Conservation (phyloP, 2,113 vertebrate genomes). For the Leucopsar rothschildi region DNA sequence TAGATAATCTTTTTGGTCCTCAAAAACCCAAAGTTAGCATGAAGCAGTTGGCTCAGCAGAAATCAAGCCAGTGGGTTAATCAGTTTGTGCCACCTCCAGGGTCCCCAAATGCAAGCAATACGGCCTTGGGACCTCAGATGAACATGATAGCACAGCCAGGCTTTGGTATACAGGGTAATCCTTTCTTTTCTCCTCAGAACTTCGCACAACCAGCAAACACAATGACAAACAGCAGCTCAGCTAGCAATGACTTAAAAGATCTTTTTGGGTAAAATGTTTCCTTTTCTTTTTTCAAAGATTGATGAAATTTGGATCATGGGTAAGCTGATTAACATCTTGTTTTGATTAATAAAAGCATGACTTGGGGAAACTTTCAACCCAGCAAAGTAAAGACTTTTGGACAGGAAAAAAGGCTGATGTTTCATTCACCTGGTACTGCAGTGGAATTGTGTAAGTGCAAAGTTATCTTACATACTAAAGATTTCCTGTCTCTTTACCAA, state of each 20-base stretch:
- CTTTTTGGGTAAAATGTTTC: conserved; percentile 85
- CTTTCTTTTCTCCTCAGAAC: conserved; percentile 96
- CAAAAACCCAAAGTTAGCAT: conserved; percentile 94
- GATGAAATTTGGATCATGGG: conserved; percentile 61
- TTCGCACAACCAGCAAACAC: conserved; percentile 84
- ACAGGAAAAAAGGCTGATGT: conserved; percentile 29
- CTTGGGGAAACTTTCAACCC: conserved; percentile 13
- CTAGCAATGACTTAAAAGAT: conserved; percentile 95
- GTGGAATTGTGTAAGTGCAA: background rate
- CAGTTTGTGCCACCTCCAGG: conserved; percentile 82
- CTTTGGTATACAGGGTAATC: conserved; percentile 93
- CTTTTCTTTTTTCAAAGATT: conserved; percentile 9
- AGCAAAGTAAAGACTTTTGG: conserved; percentile 20
- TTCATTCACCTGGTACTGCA: conserved; percentile 16
- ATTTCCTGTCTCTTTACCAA: background rate
- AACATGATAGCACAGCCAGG: conserved; percentile 74
- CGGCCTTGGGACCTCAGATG: conserved; percentile 74
- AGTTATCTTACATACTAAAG: background rate
- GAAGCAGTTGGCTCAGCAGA: conserved; percentile 89
- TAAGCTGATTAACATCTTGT: conserved; percentile 64
- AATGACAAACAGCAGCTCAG: conserved; percentile 85
- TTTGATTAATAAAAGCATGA: conserved; percentile 34
- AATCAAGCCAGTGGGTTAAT: conserved; percentile 85
- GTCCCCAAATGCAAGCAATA: conserved; percentile 65
- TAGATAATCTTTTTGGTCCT: conserved; percentile 90